Evolutionary conservation across 2,113 vertebrate species (phyloP), one percentile per base, ranked within the genome.

Genomic region (Lycocorax pyrrhopterus): DNA sequence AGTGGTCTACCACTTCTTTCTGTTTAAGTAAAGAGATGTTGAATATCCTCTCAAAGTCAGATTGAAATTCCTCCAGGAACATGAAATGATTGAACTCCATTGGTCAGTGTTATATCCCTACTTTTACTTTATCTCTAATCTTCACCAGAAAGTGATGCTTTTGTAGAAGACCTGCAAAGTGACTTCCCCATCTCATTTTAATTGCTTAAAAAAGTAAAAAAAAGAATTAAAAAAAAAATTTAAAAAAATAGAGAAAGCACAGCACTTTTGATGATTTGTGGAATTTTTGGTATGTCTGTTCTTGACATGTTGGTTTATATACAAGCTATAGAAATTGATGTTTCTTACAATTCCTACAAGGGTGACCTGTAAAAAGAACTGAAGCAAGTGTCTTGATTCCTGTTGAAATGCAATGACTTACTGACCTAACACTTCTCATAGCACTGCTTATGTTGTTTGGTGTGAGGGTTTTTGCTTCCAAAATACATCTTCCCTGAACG

Each of bases 1-100:
- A 98, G 98, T 98, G 97, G 97, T 98, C 98, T 98, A 98, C 97
- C 98, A 97, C 97, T 98, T 98, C 96, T 98, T 98, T 98, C 97
- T 98, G 97, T 97, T 97, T 97, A 97, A 97, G 97, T 97, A 97
- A 95, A 97, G 98, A 97, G 97, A 93, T 97, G 96, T 96, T 97
- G 94, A 98, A 79, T 97, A 97, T 97, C 97, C 97, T 96, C 94
- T 98, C 97, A 93, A 97, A 98, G 94, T 97, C 97, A 96, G 95
- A 97, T 95, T 84, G 88, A 85, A 96, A 96, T 96, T 97, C 97
- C 94, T 97, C 96, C 93, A 98, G 95, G 92, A 98, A 84, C 96
- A 58, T 63, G 72, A 94, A 94, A 95, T 93, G 88, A 75, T 94
- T 90, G 68, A 96, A 95, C 93, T 97, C 87, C 87, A 94, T 95